Conservation (phyloP, 1,140 invertebrate species). For the Bombus soroeensis region DNA sequence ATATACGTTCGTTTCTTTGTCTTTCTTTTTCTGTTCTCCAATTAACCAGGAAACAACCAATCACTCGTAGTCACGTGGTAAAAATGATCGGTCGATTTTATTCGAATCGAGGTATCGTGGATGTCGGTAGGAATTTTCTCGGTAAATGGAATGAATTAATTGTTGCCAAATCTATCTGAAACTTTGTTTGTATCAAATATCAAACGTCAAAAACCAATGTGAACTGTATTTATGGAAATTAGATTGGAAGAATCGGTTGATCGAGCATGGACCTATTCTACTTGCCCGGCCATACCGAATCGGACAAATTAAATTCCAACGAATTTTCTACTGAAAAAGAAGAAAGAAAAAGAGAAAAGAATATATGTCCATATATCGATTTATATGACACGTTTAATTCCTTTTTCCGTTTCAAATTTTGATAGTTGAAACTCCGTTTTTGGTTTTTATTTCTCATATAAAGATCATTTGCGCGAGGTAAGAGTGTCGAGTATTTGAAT, state of each 20-base stretch:
- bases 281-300: not conserved
- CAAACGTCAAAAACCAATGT: not conserved
- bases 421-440: no score
- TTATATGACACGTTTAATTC: not conserved
- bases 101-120: not conserved
- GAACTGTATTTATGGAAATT: not conserved
- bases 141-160: not conserved
- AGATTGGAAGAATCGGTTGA: not conserved
- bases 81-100: not conserved
- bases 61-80: conserved; percentile 10
- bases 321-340: not conserved
- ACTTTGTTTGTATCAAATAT: not conserved
- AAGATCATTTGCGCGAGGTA: no score
- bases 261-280: not conserved
- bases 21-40: not conserved
- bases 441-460: no score
- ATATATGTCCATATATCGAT: not conserved
- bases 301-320: not conserved
- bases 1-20: no score
- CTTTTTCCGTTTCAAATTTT: not conserved
- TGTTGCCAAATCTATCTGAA: not conserved
- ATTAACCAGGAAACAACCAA: conserved; percentile 5
- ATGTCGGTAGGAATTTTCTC: not conserved
- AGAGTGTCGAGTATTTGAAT: no score
- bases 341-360: no score